phyloP scores from a whole-genome alignment of 2,888 invertebrate genomes.

The Isoperla grammatica region DNA sequence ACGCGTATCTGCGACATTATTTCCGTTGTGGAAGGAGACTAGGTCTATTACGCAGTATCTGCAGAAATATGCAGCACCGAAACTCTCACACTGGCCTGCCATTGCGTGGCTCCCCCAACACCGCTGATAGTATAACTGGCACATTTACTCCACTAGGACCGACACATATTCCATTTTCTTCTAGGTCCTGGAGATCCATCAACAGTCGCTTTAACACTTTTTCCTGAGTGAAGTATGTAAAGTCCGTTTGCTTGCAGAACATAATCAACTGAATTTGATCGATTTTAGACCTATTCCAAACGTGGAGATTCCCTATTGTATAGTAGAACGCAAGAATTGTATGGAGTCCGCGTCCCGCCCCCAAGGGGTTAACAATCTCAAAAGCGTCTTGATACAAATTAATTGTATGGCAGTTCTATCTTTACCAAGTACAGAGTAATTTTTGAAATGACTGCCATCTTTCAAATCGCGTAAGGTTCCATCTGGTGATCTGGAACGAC shows the following conservation, averaged over 20 bases:
- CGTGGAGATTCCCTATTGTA: slow-evolving; percentile 8
- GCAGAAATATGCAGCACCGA: no score
- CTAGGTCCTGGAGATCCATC: not conserved
- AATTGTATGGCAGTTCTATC: slow-evolving; percentile 2
- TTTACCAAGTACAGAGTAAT: not conserved
- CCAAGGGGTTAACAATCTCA: not conserved
- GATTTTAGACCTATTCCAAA: slow-evolving; percentile 3
- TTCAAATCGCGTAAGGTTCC: not conserved
- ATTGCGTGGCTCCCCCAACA: no score
- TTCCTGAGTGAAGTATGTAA: not conserved
- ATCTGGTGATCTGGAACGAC: not conserved
- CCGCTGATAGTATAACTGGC: no score
- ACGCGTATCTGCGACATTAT: no score
- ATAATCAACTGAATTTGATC: slow-evolving; percentile 9
- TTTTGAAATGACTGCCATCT: slow-evolving; percentile 2
- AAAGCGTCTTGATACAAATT: not conserved
- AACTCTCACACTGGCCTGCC: no score
- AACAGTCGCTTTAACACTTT: not conserved
- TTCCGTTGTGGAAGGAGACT: no score
- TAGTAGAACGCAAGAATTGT: not conserved
- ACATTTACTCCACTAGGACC: no score
- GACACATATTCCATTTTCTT: not conserved
- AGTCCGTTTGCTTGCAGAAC: not conserved
- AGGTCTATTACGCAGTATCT: no score
- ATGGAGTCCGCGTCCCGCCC: not conserved